Evolutionary conservation across 2,113 vertebrate species (phyloP).

Genomic region (Geococcyx californianus): DNA sequence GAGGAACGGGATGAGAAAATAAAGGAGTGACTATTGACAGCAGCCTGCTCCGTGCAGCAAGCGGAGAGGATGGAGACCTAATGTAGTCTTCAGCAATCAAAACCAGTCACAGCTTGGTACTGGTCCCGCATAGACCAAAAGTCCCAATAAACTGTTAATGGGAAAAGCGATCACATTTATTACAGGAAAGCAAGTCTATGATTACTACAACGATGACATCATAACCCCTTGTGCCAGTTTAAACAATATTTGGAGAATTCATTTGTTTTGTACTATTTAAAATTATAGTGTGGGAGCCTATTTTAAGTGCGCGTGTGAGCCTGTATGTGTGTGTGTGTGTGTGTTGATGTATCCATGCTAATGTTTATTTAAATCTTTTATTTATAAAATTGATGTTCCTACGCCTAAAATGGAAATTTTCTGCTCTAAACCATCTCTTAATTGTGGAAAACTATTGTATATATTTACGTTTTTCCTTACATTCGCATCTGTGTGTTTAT

Average conservation of each 20-base stretch:
- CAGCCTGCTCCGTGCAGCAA: too few relatives aligned
- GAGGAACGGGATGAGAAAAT: background rate
- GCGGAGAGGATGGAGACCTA: background rate
- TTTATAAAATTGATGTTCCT: constrained; percentile 61
- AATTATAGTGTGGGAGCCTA: constrained; percentile 65
- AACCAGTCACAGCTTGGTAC: background rate
- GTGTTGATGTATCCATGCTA: constrained; percentile 9
- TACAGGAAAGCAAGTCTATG: constrained; percentile 64
- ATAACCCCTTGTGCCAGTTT: constrained; percentile 51
- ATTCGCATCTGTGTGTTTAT: background rate
- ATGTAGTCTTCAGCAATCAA: background rate
- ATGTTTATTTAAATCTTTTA: constrained; percentile 63
- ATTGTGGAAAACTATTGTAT: constrained; percentile 16
- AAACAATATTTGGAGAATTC: constrained; percentile 70
- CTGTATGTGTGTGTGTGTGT: background rate
- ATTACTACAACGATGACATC: constrained; percentile 61
- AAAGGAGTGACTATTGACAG: background rate
- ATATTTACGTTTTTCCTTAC: background rate
- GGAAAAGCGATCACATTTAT: constrained; percentile 56
- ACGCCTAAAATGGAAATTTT: constrained; percentile 63
- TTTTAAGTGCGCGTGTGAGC: background rate
- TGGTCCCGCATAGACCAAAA: background rate
- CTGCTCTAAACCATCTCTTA: constrained; percentile 27
- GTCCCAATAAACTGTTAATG: constrained; percentile 36
- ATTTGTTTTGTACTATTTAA: constrained; percentile 67